Evolutionary conservation across 1,140 invertebrate genomes (phyloP).

Genomic region (Drosophila pectinifera): DNA sequence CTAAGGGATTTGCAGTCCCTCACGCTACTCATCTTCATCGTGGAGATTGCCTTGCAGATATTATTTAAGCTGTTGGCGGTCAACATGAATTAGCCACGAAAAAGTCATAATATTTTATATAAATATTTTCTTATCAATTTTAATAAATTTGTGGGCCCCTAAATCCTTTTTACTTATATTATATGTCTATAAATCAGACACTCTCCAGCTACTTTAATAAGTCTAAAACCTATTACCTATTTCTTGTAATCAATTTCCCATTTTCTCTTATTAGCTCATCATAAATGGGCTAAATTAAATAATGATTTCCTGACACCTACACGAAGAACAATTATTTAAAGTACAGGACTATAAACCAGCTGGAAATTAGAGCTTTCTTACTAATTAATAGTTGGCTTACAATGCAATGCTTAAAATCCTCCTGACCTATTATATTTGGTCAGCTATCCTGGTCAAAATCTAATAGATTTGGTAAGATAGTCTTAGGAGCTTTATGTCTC

Average conservation of each 20-base stretch:
- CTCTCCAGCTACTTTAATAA: background rate
- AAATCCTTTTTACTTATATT: too few relatives aligned
- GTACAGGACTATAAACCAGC: background rate
- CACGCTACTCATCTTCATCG: background rate
- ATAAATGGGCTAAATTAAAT: background rate
- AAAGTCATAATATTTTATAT: too few relatives aligned
- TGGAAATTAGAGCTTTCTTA: background rate
- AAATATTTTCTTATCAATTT: background rate
- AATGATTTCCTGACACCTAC: background rate
- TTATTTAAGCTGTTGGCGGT: background rate
- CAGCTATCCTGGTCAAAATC: constrained; percentile 46
- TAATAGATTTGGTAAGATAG: constrained; percentile 43
- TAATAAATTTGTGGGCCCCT: background rate
- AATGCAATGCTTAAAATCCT: too few relatives aligned
- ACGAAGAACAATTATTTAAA: background rate
- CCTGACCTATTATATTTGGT: constrained; percentile 55
- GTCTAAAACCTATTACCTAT: background rate
- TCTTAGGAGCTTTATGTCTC: background rate
- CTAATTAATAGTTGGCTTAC: background rate
- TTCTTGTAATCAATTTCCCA: background rate
- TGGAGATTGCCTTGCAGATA: background rate
- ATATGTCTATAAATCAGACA: background rate
- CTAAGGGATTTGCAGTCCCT: background rate
- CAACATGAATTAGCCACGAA: background rate
- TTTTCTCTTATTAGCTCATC: background rate